These are phyloP conservation scores for Hemicordylus capensis DNA, from an alignment of 2,113 vertebrate species.

Conservation along the genomic window DNA sequence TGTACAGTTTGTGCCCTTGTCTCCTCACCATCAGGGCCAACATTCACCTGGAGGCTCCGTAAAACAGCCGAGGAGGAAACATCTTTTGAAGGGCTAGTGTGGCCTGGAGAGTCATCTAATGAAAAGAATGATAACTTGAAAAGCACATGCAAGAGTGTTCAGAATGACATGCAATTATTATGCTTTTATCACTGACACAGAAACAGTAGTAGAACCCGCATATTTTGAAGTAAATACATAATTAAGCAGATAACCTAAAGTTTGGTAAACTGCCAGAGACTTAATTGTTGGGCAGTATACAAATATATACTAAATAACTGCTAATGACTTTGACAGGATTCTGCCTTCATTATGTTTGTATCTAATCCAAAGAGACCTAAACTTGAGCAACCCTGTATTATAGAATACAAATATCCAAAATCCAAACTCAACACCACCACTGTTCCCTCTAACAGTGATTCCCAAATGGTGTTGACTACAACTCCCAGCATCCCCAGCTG, in stretches of 20 bases:
- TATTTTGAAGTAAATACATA: neutral
- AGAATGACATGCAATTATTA: neutral
- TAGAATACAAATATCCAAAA: neutral
- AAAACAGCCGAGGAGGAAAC: conserved; percentile 77
- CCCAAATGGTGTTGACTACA: too few species aligned
- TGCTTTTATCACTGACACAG: neutral
- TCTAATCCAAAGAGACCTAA: neutral
- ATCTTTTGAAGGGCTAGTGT: conserved; percentile 76
- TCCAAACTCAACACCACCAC: neutral
- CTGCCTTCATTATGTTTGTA: neutral
- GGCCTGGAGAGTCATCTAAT: conserved; percentile 78
- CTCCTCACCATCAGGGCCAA: conserved; percentile 84
- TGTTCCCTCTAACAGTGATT: too few species aligned
- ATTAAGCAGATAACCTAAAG: neutral
- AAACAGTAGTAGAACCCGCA: conserved; percentile 5
- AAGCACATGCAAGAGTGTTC: neutral
- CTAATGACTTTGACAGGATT: conserved; percentile 18
- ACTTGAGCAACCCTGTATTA: neutral
- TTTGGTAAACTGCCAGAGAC: too few species aligned
- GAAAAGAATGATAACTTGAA: conserved; percentile 48
- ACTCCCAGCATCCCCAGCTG: too few species aligned
- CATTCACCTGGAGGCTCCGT: conserved; percentile 85
- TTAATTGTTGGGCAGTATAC: too few species aligned
- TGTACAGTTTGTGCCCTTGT: conserved; percentile 78
- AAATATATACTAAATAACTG: neutral